phyloP scores from a whole-genome alignment of 2,888 invertebrate genomes.

The Hermaeophaga mercurialis region DNA sequence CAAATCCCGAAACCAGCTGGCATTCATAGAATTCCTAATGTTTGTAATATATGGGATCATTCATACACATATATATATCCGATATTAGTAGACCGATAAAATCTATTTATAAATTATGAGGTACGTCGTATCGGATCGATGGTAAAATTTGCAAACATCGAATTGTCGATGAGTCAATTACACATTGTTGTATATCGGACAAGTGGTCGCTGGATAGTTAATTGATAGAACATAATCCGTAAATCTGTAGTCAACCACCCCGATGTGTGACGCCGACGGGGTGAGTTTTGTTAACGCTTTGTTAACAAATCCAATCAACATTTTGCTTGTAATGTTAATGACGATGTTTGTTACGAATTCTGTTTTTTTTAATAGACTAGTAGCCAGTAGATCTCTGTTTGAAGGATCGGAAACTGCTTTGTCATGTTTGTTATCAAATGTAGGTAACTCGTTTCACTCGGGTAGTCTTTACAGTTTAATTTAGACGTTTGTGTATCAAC shows the following conservation, averaged over 20 bases:
- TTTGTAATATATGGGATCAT: conserved; percentile 6
- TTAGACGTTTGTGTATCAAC: too few relatives aligned
- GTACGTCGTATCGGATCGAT: conserved; percentile 25
- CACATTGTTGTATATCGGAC: conserved; percentile 30
- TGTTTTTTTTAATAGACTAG: conserved; percentile 8
- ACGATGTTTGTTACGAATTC: conserved; percentile 15
- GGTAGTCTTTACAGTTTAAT: too few relatives aligned
- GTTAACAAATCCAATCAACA: conserved; percentile 30
- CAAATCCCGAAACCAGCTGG: conserved; percentile 1
- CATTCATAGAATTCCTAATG: conserved; percentile 10
- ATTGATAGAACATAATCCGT: conserved; percentile 33
- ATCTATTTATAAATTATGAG: conserved; percentile 27
- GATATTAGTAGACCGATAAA: conserved; percentile 16
- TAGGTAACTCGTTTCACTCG: too few relatives aligned
- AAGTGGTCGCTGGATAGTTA: conserved; percentile 31
- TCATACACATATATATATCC: conserved; percentile 5
- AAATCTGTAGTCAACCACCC: conserved; percentile 29
- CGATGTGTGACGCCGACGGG: conserved; percentile 13
- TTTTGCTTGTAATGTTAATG: conserved; percentile 21
- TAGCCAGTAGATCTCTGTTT: neutral
- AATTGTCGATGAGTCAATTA: conserved; percentile 34
- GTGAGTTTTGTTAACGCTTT: conserved; percentile 29
- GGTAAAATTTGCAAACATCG: conserved; percentile 29
- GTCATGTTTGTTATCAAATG: too few relatives aligned
- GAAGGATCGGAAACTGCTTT: neutral